These are phyloP conservation scores for Bryconaethiops microstoma DNA, from an alignment of 2,797 vertebrate species.

Conservation along the genomic window DNA sequence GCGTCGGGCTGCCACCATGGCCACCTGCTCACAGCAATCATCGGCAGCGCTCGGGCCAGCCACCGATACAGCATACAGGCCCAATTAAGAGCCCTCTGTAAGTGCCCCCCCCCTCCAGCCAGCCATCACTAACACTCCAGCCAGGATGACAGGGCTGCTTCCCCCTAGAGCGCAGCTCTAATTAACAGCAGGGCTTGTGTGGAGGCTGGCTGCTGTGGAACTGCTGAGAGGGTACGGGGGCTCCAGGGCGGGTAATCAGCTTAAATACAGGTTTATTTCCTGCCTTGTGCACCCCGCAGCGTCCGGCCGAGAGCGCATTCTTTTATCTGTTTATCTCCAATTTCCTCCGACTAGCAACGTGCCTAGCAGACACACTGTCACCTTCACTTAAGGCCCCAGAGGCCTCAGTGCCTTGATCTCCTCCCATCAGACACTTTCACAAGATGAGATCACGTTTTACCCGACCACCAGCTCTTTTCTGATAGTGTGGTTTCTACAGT, in stretches of 20 bases:
- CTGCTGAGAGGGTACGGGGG: constrained; percentile 77
- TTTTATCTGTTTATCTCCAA: constrained; percentile 81
- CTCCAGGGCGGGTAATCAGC: constrained; percentile 82
- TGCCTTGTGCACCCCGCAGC: constrained; percentile 74
- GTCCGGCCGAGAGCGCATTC: constrained; percentile 77
- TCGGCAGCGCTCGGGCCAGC: constrained; percentile 80
- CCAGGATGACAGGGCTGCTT: constrained; percentile 82
- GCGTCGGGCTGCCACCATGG: constrained; percentile 78
- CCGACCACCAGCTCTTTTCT: constrained; percentile 59
- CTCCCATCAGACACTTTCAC: constrained; percentile 67
- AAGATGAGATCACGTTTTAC: constrained; percentile 65
- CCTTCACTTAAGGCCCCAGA: constrained; percentile 68
- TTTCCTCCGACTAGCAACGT: constrained; percentile 78
- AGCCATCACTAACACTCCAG: constrained; percentile 87
- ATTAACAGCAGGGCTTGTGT: constrained; percentile 78
- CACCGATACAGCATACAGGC: constrained; percentile 80
- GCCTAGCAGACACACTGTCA: constrained; percentile 78
- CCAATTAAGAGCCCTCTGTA: constrained; percentile 83
- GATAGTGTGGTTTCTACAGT: neutral
- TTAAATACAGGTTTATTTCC: constrained; percentile 86
- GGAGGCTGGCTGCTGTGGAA: constrained; percentile 63
- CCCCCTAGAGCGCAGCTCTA: constrained; percentile 74
- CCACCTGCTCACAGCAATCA: constrained; percentile 85
- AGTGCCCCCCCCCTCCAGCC: constrained; percentile 79
- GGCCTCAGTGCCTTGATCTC: constrained; percentile 51